A percentile compares a stretch with the other conserved stretches of the same genome.
phyloP scores from a whole-genome alignment of 1,140 invertebrate species.

The Drosophila pectinifera region DNA sequence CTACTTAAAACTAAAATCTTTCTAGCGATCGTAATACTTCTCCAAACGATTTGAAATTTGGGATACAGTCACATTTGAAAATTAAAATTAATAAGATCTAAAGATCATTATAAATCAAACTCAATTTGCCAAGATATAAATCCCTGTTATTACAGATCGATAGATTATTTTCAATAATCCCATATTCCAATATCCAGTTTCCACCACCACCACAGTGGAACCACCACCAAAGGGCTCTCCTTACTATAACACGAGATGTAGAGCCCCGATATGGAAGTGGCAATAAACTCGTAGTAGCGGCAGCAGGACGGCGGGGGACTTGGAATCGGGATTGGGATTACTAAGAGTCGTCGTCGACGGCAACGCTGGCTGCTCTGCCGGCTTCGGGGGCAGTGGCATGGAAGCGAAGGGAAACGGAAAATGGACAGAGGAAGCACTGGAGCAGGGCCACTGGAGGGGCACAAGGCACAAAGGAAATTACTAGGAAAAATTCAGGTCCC shows the following conservation, averaged over 20 bases:
- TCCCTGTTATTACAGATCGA: not conserved
- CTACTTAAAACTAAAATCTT: not conserved
- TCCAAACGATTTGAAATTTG: not conserved
- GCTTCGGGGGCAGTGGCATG: slow-evolving; percentile 42
- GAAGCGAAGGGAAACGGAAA: slow-evolving; percentile 15
- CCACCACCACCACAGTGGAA: slow-evolving; percentile 7
- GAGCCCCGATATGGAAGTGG: slow-evolving; percentile 79
- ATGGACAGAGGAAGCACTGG: slow-evolving; percentile 2
- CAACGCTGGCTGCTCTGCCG: slow-evolving; percentile 5
- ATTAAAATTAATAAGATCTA: not conserved
- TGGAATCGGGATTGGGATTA: slow-evolving; percentile 63
- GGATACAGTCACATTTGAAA: not conserved
- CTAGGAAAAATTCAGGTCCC: slow-evolving; percentile 81
- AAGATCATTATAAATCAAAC: not conserved
- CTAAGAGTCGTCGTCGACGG: slow-evolving; percentile 38
- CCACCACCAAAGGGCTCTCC: slow-evolving; percentile 18
- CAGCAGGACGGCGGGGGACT: slow-evolving; percentile 51
- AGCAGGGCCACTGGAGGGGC: slow-evolving; percentile 31
- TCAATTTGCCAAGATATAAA: not conserved
- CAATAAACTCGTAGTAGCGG: slow-evolving; percentile 72
- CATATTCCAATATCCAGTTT: not conserved
- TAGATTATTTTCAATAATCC: not conserved
- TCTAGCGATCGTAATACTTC: not conserved
- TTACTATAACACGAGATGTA: slow-evolving; percentile 59
- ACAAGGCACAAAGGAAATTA: slow-evolving; percentile 74